phyloP scores from a whole-genome alignment of 2,113 vertebrate genomes.

The Bubo bubo region DNA sequence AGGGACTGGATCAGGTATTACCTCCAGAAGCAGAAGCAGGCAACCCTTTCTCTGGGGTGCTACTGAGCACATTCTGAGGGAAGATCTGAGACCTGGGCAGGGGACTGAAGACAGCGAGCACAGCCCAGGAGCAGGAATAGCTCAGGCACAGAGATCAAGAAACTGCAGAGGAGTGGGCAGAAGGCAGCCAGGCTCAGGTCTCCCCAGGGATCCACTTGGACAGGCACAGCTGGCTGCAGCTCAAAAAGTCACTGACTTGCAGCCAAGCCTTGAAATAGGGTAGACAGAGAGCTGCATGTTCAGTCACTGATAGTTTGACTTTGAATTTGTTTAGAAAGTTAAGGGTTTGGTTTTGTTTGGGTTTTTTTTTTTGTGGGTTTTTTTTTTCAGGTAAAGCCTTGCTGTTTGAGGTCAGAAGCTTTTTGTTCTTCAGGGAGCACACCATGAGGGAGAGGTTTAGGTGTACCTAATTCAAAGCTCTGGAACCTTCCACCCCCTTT shows the following conservation, averaged over 20 bases:
- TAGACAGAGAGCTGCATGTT: not conserved
- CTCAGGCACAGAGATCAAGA: not conserved
- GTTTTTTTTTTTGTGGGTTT: not conserved
- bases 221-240: conserved; percentile 37
- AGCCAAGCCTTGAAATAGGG: conserved; percentile 16
- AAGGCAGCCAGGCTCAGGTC: not conserved
- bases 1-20: not conserved
- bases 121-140: not conserved
- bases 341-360: not conserved
- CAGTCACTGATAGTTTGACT: not conserved
- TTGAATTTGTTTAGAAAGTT: conserved; percentile 25
- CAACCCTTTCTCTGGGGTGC: not conserved
- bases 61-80: not conserved
- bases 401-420: not conserved
- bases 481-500: not conserved
- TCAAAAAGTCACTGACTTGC: not conserved
- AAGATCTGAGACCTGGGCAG: not conserved
- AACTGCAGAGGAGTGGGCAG: not conserved
- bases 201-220: conserved; percentile 17
- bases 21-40: not conserved
- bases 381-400: not conserved
- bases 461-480: not conserved
- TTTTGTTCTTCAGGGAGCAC: not conserved
- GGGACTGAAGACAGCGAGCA: not conserved
- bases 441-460: not conserved